Conservation (phyloP, 2,888 invertebrate genomes). For the Ctenicera cuprea region DNA sequence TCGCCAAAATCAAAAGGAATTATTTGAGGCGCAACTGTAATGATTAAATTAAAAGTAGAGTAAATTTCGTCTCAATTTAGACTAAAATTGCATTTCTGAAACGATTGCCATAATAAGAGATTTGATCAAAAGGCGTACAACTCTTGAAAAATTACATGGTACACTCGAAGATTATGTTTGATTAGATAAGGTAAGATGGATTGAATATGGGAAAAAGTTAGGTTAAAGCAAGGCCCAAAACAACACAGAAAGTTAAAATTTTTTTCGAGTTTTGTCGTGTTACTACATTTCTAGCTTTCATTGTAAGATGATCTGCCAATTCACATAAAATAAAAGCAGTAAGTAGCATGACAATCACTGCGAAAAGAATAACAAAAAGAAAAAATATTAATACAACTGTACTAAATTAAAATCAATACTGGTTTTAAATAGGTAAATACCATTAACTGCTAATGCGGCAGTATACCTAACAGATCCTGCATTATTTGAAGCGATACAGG, state of each 20-base stretch:
- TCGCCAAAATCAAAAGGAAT: constrained; percentile 71
- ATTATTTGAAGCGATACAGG: constrained; percentile 73
- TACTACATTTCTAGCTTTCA: background rate
- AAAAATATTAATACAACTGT: background rate
- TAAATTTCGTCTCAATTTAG: no score
- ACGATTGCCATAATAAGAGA: no score
- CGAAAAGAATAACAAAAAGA: background rate
- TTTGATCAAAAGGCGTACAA: no score
- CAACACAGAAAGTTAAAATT: background rate
- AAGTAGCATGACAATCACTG: no score
- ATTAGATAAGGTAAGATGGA: background rate
- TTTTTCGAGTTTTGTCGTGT: background rate
- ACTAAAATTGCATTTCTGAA: no score
- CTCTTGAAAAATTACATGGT: no score
- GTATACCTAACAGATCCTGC: constrained; percentile 73
- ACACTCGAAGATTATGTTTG: no score
- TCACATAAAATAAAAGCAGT: no score
- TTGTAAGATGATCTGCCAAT: no score
- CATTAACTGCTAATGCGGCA: constrained; percentile 73
- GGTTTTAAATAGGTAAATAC: constrained; percentile 68
- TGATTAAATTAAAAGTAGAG: background rate
- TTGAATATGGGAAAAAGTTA: no score
- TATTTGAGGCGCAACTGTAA: constrained; percentile 68
- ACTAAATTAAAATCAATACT: background rate
- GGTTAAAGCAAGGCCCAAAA: no score